These are phyloP conservation scores for Adelosebastes latens DNA, from an alignment of 2,797 vertebrate genomes.

Conservation along the genomic window DNA sequence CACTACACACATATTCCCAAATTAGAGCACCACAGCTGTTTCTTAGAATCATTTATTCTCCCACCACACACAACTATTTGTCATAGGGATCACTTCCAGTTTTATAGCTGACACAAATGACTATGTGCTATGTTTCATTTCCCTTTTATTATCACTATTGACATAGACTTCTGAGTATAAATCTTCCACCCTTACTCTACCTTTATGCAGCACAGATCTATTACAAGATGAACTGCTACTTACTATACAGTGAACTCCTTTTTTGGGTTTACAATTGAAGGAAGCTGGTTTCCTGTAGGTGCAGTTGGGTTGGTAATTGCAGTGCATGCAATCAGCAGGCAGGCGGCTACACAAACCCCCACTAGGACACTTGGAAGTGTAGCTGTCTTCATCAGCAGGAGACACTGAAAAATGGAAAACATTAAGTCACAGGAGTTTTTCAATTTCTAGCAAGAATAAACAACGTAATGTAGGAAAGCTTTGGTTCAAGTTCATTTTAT, in stretches of 20 bases:
- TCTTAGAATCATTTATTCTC: not conserved
- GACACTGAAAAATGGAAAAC: conserved; percentile 62
- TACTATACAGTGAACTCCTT: conserved; percentile 90
- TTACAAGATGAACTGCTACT: conserved; percentile 66
- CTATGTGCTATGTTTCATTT: not conserved
- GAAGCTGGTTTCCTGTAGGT: conserved; percentile 86
- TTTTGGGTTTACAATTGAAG: conserved; percentile 88
- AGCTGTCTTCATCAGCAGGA: conserved; percentile 55
- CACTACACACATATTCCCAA: not conserved
- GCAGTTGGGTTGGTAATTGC: conserved; percentile 90
- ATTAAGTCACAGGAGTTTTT: not conserved
- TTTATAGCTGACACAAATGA: not conserved
- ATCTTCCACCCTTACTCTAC: not conserved
- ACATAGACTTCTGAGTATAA: not conserved
- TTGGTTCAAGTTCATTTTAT: not conserved
- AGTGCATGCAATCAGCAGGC: conserved; percentile 89
- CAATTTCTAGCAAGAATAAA: not conserved
- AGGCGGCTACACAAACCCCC: conserved; percentile 88
- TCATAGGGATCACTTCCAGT: not conserved
- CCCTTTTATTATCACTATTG: not conserved
- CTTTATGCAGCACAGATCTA: not conserved
- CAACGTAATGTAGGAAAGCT: not conserved
- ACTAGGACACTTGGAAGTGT: conserved; percentile 88
- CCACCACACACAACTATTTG: not conserved
- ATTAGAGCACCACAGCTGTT: not conserved